phyloP scores from a whole-genome alignment of 1,140 invertebrate species.

The Aphidius ervi region DNA sequence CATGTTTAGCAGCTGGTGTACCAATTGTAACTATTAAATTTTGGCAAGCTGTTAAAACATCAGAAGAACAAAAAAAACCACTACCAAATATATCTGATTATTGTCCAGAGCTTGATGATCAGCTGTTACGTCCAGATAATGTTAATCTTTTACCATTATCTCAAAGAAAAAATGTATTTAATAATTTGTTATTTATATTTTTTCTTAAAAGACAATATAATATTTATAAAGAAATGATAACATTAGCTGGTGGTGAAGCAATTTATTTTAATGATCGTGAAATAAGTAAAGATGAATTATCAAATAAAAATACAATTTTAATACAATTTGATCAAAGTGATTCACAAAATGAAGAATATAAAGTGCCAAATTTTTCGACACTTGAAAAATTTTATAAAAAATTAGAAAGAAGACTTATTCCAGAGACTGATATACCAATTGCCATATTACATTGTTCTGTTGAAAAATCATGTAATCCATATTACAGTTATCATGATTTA shows the following conservation, averaged over 20 bases:
- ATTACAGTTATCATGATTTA: slow-evolving; percentile 3
- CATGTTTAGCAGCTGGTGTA: neutral
- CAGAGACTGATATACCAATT: slow-evolving; percentile 8
- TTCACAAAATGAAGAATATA: neutral
- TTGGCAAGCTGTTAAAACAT: neutral
- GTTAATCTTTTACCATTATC: neutral
- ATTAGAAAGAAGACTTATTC: slow-evolving; percentile 2
- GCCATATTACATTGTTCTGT: neutral
- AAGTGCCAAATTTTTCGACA: neutral
- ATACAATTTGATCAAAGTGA: neutral
- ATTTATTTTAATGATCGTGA: neutral
- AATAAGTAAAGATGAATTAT: neutral
- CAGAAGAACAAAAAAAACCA: neutral
- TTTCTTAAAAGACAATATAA: neutral
- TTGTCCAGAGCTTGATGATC: slow-evolving; percentile 1
- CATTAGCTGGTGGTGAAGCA: slow-evolving; percentile 1
- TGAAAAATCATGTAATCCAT: slow-evolving; percentile 8
- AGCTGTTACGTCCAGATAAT: neutral
- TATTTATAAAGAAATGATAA: slow-evolving; percentile 1
- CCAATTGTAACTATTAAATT: slow-evolving; percentile 3
- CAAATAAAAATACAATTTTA: neutral
- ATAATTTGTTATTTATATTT: slow-evolving; percentile 6
- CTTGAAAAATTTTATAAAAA: neutral
- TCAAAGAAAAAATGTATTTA: neutral
- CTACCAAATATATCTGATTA: neutral